Evolutionary conservation across 2,888 invertebrate species (phyloP).

Genomic region (Raillietiella orientalis): DNA sequence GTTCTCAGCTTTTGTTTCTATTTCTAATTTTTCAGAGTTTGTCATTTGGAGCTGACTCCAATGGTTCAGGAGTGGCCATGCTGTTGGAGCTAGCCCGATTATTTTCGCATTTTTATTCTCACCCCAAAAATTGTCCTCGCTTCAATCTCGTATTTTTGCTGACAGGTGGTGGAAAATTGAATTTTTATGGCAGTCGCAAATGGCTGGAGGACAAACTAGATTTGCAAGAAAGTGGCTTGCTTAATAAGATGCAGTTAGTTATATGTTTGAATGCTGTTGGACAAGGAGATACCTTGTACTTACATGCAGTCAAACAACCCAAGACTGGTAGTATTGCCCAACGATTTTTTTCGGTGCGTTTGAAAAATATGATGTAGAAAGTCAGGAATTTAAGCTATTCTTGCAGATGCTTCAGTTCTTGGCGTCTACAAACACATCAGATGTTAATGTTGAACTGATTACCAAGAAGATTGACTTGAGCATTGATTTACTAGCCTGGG

Average conservation of each 20-base stretch:
- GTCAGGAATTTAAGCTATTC: neutral
- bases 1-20: neutral
- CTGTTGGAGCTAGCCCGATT: constrained; percentile 55
- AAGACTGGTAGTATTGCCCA: constrained; percentile 40
- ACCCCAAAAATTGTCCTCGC: constrained; percentile 18
- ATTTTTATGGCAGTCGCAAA: constrained; percentile 79
- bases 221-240: constrained; percentile 27
- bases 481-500: constrained; percentile 72
- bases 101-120: constrained; percentile 28
- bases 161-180: constrained; percentile 65
- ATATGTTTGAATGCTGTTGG: constrained; percentile 42
- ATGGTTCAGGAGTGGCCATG: constrained; percentile 62
- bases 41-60: constrained; percentile 62
- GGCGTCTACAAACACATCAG: too few species aligned
- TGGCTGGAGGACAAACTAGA: constrained; percentile 84
- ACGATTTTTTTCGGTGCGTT: constrained; percentile 15
- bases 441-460: constrained; percentile 25
- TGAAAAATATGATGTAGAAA: constrained; percentile 15
- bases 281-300: constrained; percentile 27
- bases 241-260: constrained; percentile 33
- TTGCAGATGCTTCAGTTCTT: neutral
- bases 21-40: constrained; percentile 27
- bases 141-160: constrained; percentile 44
- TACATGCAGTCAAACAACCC: constrained; percentile 91
- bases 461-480: constrained; percentile 94